Conservation (phyloP, 1,140 invertebrate species). For the Philaenus spumarius region DNA sequence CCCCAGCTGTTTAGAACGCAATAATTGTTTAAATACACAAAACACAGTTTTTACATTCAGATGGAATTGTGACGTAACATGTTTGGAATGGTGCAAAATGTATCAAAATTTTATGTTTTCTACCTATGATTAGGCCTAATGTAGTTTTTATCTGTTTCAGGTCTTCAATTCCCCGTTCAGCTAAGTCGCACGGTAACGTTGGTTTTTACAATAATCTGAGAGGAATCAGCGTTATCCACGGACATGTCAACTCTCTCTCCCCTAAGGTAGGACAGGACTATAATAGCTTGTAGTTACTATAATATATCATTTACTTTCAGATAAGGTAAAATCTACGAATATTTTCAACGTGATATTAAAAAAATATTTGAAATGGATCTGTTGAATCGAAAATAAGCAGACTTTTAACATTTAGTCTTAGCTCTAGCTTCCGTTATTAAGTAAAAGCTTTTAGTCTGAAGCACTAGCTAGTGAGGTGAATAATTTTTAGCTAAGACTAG, state of each 20-base stretch:
- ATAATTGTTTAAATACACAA: too few relatives aligned
- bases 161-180: slow-evolving; percentile 14
- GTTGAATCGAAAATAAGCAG: not conserved
- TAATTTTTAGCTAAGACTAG: too few relatives aligned
- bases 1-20: too few relatives aligned
- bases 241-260: slow-evolving; percentile 37
- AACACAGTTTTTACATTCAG: too few relatives aligned
- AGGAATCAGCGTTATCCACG: slow-evolving; percentile 36
- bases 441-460: not conserved
- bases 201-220: slow-evolving; percentile 34
- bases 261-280: slow-evolving; percentile 39
- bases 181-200: slow-evolving; percentile 31
- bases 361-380: not conserved
- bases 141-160: not conserved
- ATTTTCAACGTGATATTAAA: not conserved
- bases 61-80: too few relatives aligned
- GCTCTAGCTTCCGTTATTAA: too few relatives aligned
- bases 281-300: not conserved
- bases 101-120: too few relatives aligned
- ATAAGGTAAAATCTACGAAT: not conserved
- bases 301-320: not conserved
- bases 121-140: too few relatives aligned
- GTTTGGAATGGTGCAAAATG: too few relatives aligned
- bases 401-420: too few relatives aligned
- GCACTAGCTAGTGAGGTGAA: not conserved